These are phyloP conservation scores for Drosophila melanica DNA, from an alignment of 1,140 invertebrate genomes.

Conservation along the genomic window DNA sequence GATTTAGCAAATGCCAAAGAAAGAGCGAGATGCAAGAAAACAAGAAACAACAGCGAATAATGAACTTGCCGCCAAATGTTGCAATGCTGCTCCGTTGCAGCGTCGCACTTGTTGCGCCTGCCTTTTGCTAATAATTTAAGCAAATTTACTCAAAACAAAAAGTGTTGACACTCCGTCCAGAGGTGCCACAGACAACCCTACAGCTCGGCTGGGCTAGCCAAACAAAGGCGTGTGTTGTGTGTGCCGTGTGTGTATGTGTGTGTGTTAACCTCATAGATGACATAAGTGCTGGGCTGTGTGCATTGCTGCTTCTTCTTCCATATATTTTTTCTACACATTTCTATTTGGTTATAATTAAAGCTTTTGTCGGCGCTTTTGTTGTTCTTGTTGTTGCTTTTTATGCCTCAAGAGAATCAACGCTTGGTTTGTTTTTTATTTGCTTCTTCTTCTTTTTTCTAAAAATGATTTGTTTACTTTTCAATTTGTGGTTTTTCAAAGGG, in stretches of 20 bases:
- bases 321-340: constrained; percentile 19
- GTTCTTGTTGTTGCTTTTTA: neutral
- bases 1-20: constrained; percentile 54
- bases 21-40: neutral
- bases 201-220: constrained; percentile 23
- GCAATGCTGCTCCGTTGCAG: neutral
- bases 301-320: constrained; percentile 32
- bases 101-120: constrained; percentile 61
- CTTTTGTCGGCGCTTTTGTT: constrained; percentile 45
- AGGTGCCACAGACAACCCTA: constrained; percentile 1
- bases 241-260: constrained; percentile 31
- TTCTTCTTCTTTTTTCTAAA: constrained; percentile 10
- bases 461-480: constrained; percentile 46
- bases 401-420: constrained; percentile 32
- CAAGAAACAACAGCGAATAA: constrained; percentile 52
- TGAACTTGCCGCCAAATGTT: constrained; percentile 55
- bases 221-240: constrained; percentile 64
- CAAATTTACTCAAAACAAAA: constrained; percentile 69
- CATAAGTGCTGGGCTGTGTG: constrained; percentile 32
- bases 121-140: constrained; percentile 73
- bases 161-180: constrained; percentile 35
- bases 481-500: constrained; percentile 5
- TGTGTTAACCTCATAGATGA: constrained; percentile 17
- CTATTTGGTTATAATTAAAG: constrained; percentile 78
- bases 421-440: constrained; percentile 8